Evolutionary conservation across 2,113 vertebrate species (phyloP).

Genomic region (Spermophilus dauricus): DNA sequence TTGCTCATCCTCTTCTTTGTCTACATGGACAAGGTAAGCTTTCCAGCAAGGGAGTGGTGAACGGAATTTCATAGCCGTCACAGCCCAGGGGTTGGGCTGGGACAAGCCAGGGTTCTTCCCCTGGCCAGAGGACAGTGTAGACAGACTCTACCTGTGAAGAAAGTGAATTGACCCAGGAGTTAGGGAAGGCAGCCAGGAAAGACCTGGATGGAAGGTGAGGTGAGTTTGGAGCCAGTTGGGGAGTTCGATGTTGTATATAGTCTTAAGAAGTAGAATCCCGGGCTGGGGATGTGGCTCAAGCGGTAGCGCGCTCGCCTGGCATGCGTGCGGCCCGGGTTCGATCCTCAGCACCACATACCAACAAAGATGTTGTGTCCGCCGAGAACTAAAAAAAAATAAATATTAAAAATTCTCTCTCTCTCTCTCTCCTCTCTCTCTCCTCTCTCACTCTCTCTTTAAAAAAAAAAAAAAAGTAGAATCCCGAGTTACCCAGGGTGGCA

Average conservation of each 20-base stretch:
- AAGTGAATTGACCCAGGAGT: background rate
- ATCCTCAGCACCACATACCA: no score
- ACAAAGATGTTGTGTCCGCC: no score
- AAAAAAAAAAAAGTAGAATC: background rate
- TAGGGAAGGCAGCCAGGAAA: background rate
- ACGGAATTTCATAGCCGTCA: fast-evolving
- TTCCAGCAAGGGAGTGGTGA: fast-evolving
- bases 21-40: conserved; percentile 97
- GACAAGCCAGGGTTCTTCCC: background rate
- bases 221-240: background rate
- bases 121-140: background rate
- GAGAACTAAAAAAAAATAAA: no score
- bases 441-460: no score
- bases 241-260: background rate
- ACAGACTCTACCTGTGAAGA: background rate
- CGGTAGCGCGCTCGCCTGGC: no score
- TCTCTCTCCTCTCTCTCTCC: no score
- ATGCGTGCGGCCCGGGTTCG: no score
- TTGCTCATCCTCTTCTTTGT: conserved; percentile 98
- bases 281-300: no score
- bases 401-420: no score
- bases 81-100: background rate
- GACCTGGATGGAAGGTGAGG: background rate
- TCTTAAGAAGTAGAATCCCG: background rate
- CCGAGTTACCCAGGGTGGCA: background rate